These are phyloP conservation scores for Cercocebus atys DNA, from an alignment of 2,113 vertebrate species.

Conservation along the genomic window DNA sequence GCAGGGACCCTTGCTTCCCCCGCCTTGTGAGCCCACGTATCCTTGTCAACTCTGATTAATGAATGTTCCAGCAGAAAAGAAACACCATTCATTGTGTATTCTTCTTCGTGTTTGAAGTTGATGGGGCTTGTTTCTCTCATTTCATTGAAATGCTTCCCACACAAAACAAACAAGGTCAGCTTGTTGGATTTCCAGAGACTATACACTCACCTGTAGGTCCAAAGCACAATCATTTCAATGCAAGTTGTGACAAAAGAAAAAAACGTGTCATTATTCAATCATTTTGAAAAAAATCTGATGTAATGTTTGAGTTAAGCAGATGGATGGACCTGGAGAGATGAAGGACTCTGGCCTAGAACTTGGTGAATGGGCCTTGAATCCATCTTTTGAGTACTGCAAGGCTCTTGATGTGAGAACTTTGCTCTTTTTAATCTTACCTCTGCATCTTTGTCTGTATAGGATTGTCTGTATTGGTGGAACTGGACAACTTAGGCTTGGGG, in stretches of 20 bases:
- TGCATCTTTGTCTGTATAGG: neutral
- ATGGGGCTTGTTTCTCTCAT: slow-evolving; percentile 40
- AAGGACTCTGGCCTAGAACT: neutral
- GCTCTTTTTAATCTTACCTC: neutral
- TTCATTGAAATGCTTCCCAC: slow-evolving; percentile 62
- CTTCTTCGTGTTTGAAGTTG: slow-evolving; percentile 40
- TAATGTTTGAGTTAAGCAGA: neutral
- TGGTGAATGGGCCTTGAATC: neutral
- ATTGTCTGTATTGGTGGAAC: neutral
- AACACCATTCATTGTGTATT: slow-evolving; percentile 41
- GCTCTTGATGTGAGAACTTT: neutral
- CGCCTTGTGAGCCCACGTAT: slow-evolving; percentile 12
- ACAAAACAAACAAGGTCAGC: slow-evolving; percentile 44
- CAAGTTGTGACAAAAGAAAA: slow-evolving; percentile 7
- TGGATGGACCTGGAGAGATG: neutral
- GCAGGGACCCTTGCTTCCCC: slow-evolving; percentile 30
- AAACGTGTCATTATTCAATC: slow-evolving; percentile 2
- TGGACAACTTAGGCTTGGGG: neutral
- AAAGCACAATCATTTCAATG: neutral
- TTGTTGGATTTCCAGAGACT: slow-evolving; percentile 27
- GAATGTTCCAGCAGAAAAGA: slow-evolving; percentile 55
- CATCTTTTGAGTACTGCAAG: neutral
- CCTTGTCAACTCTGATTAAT: slow-evolving; percentile 62
- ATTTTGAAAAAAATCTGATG: neutral
- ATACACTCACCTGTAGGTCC: neutral